Percentiles rank a stretch among this genome's conserved stretches.
Evolutionary conservation across 2,113 vertebrate species (phyloP).

Genomic region (Hoplias malabaricus): DNA sequence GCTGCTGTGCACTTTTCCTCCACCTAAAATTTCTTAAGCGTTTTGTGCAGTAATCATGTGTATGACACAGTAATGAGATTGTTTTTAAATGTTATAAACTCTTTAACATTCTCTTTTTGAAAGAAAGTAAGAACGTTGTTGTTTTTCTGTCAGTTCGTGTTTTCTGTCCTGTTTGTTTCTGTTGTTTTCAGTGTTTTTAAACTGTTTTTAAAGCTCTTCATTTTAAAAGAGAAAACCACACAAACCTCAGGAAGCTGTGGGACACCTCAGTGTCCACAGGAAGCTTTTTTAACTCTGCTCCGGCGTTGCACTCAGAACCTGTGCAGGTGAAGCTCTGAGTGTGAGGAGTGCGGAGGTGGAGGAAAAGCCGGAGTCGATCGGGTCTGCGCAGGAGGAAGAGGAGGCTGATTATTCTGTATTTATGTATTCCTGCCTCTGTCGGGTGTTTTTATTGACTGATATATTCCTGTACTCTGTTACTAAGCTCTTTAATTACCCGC

Average conservation of each 20-base stretch:
- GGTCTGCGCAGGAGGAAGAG: too few relatives aligned
- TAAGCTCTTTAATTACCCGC: conserved; percentile 16
- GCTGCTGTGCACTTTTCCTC: not conserved
- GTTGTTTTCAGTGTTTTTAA: not conserved
- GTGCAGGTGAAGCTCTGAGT: too few relatives aligned
- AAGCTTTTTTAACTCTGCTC: conserved; percentile 15
- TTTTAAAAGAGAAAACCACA: conserved; percentile 32
- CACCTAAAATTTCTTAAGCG: not conserved
- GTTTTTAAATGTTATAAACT: not conserved
- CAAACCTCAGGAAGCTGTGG: conserved; percentile 50
- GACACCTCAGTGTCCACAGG: conserved; percentile 6
- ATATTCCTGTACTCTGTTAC: conserved; percentile 30
- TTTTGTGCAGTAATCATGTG: not conserved
- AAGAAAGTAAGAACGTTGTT: not conserved
- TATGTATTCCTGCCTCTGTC: not conserved
- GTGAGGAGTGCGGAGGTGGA: not conserved
- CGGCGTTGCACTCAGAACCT: too few relatives aligned
- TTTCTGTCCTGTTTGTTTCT: not conserved
- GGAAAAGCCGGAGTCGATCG: too few relatives aligned
- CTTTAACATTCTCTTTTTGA: not conserved
- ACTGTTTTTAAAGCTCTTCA: conserved; percentile 22
- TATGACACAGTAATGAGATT: not conserved
- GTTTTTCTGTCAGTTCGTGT: not conserved
- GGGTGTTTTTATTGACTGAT: not conserved
- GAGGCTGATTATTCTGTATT: not conserved